These are phyloP conservation scores for Thymallus thymallus DNA, from an alignment of 2,113 vertebrate genomes.

Conservation along the genomic window DNA sequence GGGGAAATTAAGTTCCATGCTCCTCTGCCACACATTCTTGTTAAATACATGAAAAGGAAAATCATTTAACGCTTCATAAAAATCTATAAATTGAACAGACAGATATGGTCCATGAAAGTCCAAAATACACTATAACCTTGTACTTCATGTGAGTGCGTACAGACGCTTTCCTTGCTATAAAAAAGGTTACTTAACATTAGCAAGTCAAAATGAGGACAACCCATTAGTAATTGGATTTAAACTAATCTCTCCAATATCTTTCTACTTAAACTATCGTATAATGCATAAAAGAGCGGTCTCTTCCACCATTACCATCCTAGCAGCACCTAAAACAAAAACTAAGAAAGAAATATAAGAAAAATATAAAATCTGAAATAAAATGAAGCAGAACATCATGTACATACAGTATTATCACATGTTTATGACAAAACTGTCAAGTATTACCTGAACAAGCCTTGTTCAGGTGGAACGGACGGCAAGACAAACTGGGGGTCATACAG, in stretches of 20 bases:
- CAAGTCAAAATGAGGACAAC: neutral
- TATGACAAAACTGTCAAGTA: neutral
- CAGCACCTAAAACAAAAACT: too few species aligned
- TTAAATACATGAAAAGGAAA: conserved; percentile 30
- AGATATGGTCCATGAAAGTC: conserved; percentile 6
- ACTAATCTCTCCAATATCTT: too few species aligned
- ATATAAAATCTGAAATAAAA: too few species aligned
- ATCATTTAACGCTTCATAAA: conserved; percentile 14
- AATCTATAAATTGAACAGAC: neutral
- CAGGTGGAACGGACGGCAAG: neutral
- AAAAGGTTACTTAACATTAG: neutral
- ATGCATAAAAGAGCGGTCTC: too few species aligned
- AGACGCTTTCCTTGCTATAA: neutral
- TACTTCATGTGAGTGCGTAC: neutral
- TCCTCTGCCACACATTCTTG: conserved; percentile 15
- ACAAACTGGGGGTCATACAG: conserved; percentile 36
- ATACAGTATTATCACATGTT: neutral
- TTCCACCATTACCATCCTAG: neutral
- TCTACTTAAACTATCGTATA: too few species aligned
- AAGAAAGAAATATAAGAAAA: too few species aligned
- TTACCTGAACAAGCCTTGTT: neutral
- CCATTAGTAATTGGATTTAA: too few species aligned
- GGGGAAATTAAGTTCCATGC: conserved; percentile 33
- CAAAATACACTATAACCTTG: conserved; percentile 12
- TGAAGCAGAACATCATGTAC: neutral